phyloP scores from a whole-genome alignment of 1,140 invertebrate species.

The Daktulosphaira vitifoliae region DNA sequence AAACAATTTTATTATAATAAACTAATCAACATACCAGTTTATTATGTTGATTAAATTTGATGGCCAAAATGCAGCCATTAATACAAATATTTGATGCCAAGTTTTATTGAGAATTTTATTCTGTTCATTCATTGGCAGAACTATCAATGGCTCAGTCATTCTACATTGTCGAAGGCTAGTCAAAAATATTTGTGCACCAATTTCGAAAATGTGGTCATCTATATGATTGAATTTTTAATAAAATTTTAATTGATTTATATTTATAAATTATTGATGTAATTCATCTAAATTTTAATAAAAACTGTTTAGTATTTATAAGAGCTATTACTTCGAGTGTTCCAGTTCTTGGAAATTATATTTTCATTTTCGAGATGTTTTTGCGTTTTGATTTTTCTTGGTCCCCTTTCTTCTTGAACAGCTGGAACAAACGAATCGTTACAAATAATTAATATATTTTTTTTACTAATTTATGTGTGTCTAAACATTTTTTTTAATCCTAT shows the following conservation, averaged over 20 bases:
- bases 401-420: constrained; percentile 73
- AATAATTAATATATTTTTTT: too few species aligned
- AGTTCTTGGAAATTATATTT: not conserved
- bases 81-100: constrained; percentile 53
- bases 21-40: not conserved
- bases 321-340: constrained; percentile 1
- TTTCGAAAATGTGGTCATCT: constrained; percentile 39
- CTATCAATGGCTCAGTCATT: constrained; percentile 47
- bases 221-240: not conserved
- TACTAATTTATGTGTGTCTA: too few species aligned
- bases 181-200: constrained; percentile 50
- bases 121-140: constrained; percentile 46
- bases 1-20: not conserved
- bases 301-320: too few species aligned
- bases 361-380: not conserved
- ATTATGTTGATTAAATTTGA: constrained; percentile 23
- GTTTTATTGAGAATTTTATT: constrained; percentile 48
- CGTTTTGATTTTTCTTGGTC: constrained; percentile 50
- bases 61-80: constrained; percentile 54
- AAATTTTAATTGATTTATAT: not conserved
- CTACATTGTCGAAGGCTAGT: constrained; percentile 49
- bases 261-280: not conserved
- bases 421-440: constrained; percentile 30
- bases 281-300: too few species aligned
- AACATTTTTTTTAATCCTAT: too few species aligned